These are phyloP conservation scores for Lasioglossum malachurum DNA, from an alignment of 2,888 invertebrate species.

Conservation along the genomic window DNA sequence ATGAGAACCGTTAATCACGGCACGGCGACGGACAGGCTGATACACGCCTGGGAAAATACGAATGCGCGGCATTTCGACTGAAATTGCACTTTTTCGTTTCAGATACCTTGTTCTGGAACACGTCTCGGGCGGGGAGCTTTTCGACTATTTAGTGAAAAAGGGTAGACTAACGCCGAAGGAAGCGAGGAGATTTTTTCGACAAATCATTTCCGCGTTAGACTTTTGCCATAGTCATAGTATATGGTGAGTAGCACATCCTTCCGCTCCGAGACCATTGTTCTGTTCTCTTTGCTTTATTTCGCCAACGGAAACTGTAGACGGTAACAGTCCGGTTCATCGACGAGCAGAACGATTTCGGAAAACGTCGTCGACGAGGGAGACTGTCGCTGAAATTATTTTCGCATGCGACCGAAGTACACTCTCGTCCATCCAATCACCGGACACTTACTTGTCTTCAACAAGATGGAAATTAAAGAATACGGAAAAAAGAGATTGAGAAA, in stretches of 20 bases:
- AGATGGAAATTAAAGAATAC: no score
- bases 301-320: no score
- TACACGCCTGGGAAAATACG: slow-evolving; percentile 39
- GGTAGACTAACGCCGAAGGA: slow-evolving; percentile 99
- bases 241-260: slow-evolving; percentile 89
- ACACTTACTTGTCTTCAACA: no score
- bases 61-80: background rate
- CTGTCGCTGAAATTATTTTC: background rate
- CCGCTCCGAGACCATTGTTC: background rate
- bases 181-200: slow-evolving; percentile 98
- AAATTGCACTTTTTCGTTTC: slow-evolving; percentile 38
- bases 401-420: no score
- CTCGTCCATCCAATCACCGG: no score
- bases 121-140: slow-evolving; percentile 99
- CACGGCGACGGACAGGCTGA: slow-evolving; percentile 22
- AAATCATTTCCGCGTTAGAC: slow-evolving; percentile 99
- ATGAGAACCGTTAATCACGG: slow-evolving; percentile 19
- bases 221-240: slow-evolving; percentile 99
- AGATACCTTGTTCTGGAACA: slow-evolving; percentile 99
- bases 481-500: no score
- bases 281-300: background rate
- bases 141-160: slow-evolving; percentile 99
- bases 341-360: background rate
- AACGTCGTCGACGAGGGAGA: background rate
- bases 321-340: no score